A percentile compares a stretch with the other conserved stretches of the same genome.
These are phyloP conservation scores for Hippocampus zosterae DNA, from an alignment of 2,113 vertebrate species.

Conservation along the genomic window DNA sequence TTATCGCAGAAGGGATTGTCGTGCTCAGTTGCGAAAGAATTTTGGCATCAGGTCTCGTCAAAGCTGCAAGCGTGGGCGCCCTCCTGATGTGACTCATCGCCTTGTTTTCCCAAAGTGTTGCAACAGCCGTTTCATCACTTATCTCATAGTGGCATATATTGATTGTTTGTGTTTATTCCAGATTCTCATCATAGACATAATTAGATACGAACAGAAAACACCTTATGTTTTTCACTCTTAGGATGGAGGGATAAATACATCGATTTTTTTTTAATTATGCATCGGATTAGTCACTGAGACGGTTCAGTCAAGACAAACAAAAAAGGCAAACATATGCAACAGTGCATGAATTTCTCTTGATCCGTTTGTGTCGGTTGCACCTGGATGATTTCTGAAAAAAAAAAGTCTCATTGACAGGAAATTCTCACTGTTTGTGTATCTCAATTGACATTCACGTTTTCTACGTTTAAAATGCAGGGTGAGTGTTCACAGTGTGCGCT, in stretches of 20 bases:
- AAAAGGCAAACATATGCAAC: constrained; percentile 2
- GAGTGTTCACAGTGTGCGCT: constrained; percentile 15
- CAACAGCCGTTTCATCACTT: constrained; percentile 27
- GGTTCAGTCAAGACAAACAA: constrained; percentile 1
- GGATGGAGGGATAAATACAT: neutral
- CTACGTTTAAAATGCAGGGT: constrained; percentile 19
- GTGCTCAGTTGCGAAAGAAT: neutral
- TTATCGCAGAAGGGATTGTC: neutral
- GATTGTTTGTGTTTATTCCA: neutral
- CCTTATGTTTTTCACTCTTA: neutral
- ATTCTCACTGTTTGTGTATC: neutral
- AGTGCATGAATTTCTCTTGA: neutral
- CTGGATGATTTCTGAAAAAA: constrained; percentile 18
- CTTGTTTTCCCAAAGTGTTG: constrained; percentile 10
- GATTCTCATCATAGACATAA: neutral
- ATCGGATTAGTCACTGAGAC: neutral
- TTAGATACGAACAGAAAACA: neutral
- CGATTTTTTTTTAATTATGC: neutral
- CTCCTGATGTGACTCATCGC: constrained; percentile 24
- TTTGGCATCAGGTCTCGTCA: constrained; percentile 22
- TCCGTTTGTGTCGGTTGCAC: constrained; percentile 16
- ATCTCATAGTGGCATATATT: constrained; percentile 7
- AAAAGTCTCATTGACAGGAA: constrained; percentile 18
- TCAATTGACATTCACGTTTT: constrained; percentile 6
- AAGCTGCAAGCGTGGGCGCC: constrained; percentile 13